A percentile compares a stretch with the other conserved stretches of the same genome.
Conservation (phyloP, 2,797 vertebrate genomes). For the Sebastes aleutianus region DNA sequence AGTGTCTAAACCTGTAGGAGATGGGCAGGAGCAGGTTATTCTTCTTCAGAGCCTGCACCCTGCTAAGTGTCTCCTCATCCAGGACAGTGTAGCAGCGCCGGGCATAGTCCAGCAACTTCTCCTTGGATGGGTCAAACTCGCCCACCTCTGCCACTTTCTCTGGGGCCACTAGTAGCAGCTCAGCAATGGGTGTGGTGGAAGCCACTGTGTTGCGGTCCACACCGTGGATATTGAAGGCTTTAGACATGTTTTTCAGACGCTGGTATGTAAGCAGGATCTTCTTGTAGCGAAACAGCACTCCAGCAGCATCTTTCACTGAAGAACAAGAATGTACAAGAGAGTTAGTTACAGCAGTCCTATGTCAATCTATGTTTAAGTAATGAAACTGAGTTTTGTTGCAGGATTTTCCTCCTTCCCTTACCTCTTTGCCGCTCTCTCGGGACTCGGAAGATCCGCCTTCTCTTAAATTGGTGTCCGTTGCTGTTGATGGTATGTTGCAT, state of each 20-base stretch:
- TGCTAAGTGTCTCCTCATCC: slow-evolving; percentile 89
- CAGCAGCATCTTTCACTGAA: slow-evolving; percentile 90
- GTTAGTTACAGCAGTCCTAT: not conserved
- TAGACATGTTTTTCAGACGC: slow-evolving; percentile 92
- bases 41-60: slow-evolving; percentile 92
- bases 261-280: slow-evolving; percentile 94
- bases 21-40: slow-evolving; percentile 93
- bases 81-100: slow-evolving; percentile 90
- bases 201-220: slow-evolving; percentile 93
- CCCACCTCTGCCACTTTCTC: slow-evolving; percentile 92
- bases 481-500: slow-evolving; percentile 75
- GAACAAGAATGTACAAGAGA: not conserved
- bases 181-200: slow-evolving; percentile 92
- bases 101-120: slow-evolving; percentile 92
- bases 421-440: slow-evolving; percentile 89
- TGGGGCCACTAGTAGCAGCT: slow-evolving; percentile 91
- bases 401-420: slow-evolving; percentile 50
- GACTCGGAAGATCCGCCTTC: slow-evolving; percentile 81
- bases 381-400: not conserved
- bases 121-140: slow-evolving; percentile 91
- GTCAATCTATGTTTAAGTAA: not conserved
- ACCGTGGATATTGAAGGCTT: slow-evolving; percentile 92
- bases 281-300: slow-evolving; percentile 93
- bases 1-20: slow-evolving; percentile 92
- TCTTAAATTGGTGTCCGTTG: slow-evolving; percentile 76